Evolutionary conservation across 2,888 invertebrate species (phyloP), one percentile per base, ranked within the genome.

Genomic region (Stenoptilia bipunctidactyla): DNA sequence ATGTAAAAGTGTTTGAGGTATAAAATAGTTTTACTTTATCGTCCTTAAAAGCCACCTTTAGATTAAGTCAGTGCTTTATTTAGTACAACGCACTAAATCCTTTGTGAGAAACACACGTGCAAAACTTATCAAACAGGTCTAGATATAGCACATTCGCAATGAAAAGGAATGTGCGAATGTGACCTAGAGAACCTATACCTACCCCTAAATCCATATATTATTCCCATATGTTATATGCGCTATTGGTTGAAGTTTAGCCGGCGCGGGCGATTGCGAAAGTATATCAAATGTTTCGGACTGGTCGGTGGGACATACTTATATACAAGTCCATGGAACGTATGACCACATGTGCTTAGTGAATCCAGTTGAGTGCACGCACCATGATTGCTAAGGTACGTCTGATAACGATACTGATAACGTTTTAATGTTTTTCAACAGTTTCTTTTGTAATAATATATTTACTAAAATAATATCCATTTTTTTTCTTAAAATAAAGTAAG

Each of bases 361-460:
- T 51, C 45, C 50, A 51, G 48, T 55, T 54, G 57, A 51, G 54
- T 61, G 66, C 68, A 64, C 73, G 64, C 71, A 52, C 58, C 64
- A 82, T 82, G 82, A 55, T 77, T 53, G 72, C 76, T 56, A 80
- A 82, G 80, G 82, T 82, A 73, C 50, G 40, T 10, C 9, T 34
- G 27, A 20, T 36, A 34, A 45, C 20, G 50, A 8, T 20, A 20
- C 20, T 20, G 20, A 20, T 20, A 20, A 20, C 4, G n/a, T n/a
- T n/a, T n/a, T n/a, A n/a, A n/a, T n/a, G n/a, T n/a, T n/a, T n/a
- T n/a, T 8, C 5, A 9, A 25, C 9, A 25, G 5, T 25, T 25
- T 25, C 27, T 25, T 8, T 25, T 25, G 5, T 25, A 25, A 25
- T 9, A 25, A 25, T 25, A 25, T n/a, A n/a, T n/a, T n/a, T n/a